Evolutionary conservation across 2,888 invertebrate species (phyloP), one percentile per base, ranked within the genome.

Genomic region (Drosophila helvetica): DNA sequence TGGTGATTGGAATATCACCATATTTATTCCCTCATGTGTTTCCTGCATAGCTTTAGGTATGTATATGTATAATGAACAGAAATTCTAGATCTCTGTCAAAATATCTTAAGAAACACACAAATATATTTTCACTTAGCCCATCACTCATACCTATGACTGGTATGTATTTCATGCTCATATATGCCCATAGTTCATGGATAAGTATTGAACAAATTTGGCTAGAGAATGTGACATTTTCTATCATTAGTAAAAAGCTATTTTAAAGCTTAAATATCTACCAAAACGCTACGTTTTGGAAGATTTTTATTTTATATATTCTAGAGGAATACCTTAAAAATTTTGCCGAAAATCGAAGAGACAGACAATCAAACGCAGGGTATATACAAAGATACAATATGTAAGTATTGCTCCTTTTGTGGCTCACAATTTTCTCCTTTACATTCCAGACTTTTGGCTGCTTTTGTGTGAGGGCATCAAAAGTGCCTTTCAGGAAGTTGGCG

Each of bases 401-500:
- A 5, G 15, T 5, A 33, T 15, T 33, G 4, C 33, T 5, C 15
- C 38, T 2, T 15, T 15, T 38, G 33, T 10, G 3, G 15, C 15
- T 38, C 15, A 38, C 2, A 38, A 15, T 15, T 12, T 15, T 15
- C 38, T 38, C 6, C 38, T 38, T 38, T 38, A 15, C 0, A 38
- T 38, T 15, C 7, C 38, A 15, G 38, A 38, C 2, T n/a, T 15
- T 38, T 38, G 7, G 7, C 42, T 51, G 18, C 43, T 19, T 42
- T 48, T 33, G 18, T 30, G 33, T 15, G 61, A 30, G 48, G 17
- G 30, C 63, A 33, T 38, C 30, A 38, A 45, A 56, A 10, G 55
- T 19, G 62, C 51, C 60, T 53, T 60, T 46, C 69, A 67, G 75
- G 68, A 73, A 73, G 75, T 55, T 15, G 59, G 5, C 17, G 54